A percentile compares a stretch with the other conserved stretches of the same genome.
These are phyloP conservation scores for Luperina testacea DNA, from an alignment of 2,888 invertebrate species.

Conservation along the genomic window DNA sequence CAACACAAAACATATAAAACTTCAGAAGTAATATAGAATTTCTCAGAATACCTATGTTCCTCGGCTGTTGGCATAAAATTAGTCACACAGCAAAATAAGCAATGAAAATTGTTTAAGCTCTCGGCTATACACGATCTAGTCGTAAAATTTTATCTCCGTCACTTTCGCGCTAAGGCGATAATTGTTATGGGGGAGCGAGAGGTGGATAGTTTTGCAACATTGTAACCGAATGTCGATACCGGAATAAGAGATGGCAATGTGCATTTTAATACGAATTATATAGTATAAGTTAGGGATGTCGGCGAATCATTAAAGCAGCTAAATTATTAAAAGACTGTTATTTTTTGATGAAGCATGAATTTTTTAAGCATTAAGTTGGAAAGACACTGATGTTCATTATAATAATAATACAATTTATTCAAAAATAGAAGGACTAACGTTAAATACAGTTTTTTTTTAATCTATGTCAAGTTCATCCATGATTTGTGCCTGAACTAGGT, in stretches of 20 bases:
- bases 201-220: slow-evolving; percentile 74
- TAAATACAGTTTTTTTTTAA: too few relatives aligned
- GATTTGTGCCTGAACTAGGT: too few relatives aligned
- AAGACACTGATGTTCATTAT: too few relatives aligned
- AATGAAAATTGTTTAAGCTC: slow-evolving; percentile 83
- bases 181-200: slow-evolving; percentile 71
- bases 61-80: slow-evolving; percentile 83
- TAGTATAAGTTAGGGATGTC: slow-evolving; percentile 51
- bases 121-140: slow-evolving; percentile 82
- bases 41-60: slow-evolving; percentile 76
- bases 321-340: slow-evolving; percentile 4
- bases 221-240: slow-evolving; percentile 80
- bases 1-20: slow-evolving; percentile 63
- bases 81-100: slow-evolving; percentile 86
- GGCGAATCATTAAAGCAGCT: slow-evolving; percentile 24
- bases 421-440: too few relatives aligned
- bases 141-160: slow-evolving; percentile 80
- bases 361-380: too few relatives aligned
- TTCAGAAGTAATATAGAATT: slow-evolving; percentile 63
- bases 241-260: slow-evolving; percentile 79
- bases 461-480: too few relatives aligned
- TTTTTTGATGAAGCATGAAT: background rate
- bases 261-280: slow-evolving; percentile 72
- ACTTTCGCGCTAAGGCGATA: slow-evolving; percentile 65
- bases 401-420: too few relatives aligned